Conservation (phyloP, 1,140 invertebrate species). For the Propsilocerus akamusi region DNA sequence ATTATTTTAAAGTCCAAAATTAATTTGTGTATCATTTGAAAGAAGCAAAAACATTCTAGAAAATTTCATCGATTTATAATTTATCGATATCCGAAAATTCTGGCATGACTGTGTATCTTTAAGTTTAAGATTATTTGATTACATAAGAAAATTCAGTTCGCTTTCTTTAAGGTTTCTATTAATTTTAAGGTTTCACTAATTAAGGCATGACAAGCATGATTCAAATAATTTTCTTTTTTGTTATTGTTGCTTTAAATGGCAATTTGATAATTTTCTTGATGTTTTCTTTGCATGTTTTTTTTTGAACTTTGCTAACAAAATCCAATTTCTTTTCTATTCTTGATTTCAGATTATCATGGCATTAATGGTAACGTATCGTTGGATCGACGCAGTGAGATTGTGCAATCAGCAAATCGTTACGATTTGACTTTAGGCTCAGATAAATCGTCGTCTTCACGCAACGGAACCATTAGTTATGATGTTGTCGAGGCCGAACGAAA, state of each 20-base stretch:
- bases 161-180: too few relatives aligned
- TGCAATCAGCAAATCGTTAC: constrained; percentile 15
- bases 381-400: constrained; percentile 21
- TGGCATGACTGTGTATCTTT: too few relatives aligned
- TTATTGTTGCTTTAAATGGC: background rate
- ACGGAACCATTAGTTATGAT: constrained; percentile 23
- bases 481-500: constrained; percentile 21
- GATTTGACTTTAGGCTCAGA: constrained; percentile 22
- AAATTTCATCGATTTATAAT: too few relatives aligned
- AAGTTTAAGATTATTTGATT: too few relatives aligned
- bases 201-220: too few relatives aligned
- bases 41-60: too few relatives aligned
- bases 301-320: background rate
- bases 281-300: background rate
- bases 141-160: too few relatives aligned
- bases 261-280: background rate
- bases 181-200: too few relatives aligned
- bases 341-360: constrained; percentile 13
- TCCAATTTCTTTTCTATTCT: constrained; percentile 7
- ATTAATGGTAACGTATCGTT: constrained; percentile 24
- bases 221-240: too few relatives aligned
- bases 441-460: constrained; percentile 23
- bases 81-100: too few relatives aligned
- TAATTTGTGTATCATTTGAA: too few relatives aligned
- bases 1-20: too few relatives aligned